A percentile compares a stretch with the other conserved stretches of the same genome.
Evolutionary conservation across 1,140 invertebrate species (phyloP).

Genomic region (Berghia stephanieae): DNA sequence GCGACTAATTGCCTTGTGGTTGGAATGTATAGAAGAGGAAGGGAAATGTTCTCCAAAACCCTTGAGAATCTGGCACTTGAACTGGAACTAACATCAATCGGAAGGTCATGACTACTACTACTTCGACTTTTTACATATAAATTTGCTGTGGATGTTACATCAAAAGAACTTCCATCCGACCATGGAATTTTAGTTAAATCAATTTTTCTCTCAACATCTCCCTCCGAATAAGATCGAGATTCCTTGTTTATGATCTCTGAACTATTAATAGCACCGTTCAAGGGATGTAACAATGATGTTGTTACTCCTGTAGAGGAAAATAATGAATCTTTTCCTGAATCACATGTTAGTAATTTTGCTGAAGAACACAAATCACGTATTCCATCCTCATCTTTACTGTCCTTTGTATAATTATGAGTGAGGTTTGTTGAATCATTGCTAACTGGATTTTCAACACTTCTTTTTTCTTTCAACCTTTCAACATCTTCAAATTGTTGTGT

Average conservation of each 20-base stretch:
- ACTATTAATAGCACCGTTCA: not conserved
- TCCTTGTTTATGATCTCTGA: not conserved
- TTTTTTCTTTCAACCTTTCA: conserved; percentile 11
- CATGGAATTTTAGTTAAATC: not conserved
- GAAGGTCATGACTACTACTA: conserved; percentile 53
- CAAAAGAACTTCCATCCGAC: not conserved
- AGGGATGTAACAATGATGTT: too few relatives aligned
- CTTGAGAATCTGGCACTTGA: conserved; percentile 52
- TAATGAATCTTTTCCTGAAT: not conserved
- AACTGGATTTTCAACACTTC: not conserved
- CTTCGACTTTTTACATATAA: not conserved
- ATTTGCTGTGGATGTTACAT: not conserved
- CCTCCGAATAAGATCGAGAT: not conserved
- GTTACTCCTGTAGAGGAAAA: too few relatives aligned
- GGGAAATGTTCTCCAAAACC: conserved; percentile 58
- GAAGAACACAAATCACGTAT: not conserved
- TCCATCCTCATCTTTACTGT: not conserved
- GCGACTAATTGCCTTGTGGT: conserved; percentile 57
- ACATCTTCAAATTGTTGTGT: conserved; percentile 3
- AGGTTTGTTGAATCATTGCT: not conserved
- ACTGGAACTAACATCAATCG: conserved; percentile 47
- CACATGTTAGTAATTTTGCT: not conserved
- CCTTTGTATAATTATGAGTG: not conserved
- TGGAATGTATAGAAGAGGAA: conserved; percentile 58
- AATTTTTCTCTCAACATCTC: not conserved